A percentile compares a stretch with the other conserved stretches of the same genome.
phyloP scores from a whole-genome alignment of 2,797 vertebrate genomes.

The Rhynchotus rufescens region DNA sequence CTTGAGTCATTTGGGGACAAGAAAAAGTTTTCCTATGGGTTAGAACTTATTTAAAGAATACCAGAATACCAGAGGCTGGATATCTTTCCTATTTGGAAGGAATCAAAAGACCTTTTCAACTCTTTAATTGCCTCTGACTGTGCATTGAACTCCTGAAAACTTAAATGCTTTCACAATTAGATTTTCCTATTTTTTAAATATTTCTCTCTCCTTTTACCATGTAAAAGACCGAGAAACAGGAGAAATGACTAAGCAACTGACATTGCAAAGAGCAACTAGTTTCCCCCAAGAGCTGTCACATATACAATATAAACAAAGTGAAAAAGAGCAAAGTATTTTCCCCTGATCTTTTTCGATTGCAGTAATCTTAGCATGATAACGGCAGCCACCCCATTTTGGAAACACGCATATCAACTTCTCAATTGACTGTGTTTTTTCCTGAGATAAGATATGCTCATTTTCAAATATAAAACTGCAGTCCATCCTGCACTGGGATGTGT shows the following conservation, averaged over 20 bases:
- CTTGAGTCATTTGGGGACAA: background rate
- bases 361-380: background rate
- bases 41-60: background rate
- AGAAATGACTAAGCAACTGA: background rate
- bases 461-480: background rate
- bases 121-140: background rate
- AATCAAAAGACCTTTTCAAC: background rate
- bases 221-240: background rate
- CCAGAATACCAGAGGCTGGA: background rate
- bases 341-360: background rate
- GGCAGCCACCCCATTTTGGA: background rate
- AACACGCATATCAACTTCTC: background rate
- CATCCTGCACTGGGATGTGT: background rate
- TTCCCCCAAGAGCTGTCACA: background rate
- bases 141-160: background rate
- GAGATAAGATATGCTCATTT: background rate
- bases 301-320: background rate
- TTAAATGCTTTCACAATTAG: background rate
- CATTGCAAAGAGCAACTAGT: background rate
- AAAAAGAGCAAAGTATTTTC: background rate
- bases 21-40: background rate
- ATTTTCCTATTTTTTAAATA: conserved; percentile 16
- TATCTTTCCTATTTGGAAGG: background rate
- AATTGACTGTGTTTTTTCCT: background rate
- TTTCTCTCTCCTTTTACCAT: background rate